Evolutionary conservation across 2,888 invertebrate species (phyloP).

Genomic region (Leistus spinibarbis): DNA sequence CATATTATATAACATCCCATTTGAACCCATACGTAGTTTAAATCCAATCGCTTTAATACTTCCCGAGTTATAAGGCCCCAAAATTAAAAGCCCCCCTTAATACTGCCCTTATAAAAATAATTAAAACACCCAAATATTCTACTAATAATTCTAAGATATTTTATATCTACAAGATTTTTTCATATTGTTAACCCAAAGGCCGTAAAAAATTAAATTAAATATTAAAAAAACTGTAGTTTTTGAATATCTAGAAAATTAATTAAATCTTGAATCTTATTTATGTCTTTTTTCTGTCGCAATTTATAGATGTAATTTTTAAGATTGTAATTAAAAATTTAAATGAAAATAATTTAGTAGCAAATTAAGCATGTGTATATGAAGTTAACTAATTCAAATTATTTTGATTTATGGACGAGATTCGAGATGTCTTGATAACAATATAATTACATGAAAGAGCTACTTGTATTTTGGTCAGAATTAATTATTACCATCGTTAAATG

Average conservation of each 20-base stretch:
- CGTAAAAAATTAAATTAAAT: too few species aligned
- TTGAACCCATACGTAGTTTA: too few species aligned
- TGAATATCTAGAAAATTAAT: neutral
- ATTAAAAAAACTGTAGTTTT: too few species aligned
- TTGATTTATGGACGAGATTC: neutral
- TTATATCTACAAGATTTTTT: too few species aligned
- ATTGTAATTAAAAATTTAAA: neutral
- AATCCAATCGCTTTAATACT: too few species aligned
- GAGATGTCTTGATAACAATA: neutral
- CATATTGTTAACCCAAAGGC: too few species aligned
- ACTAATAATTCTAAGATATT: too few species aligned
- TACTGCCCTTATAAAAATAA: too few species aligned
- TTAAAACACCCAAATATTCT: too few species aligned
- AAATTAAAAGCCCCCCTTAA: too few species aligned
- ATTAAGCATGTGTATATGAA: neutral
- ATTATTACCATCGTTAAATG: neutral
- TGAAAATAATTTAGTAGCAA: neutral
- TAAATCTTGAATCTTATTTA: neutral
- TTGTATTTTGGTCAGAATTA: neutral
- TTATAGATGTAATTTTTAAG: neutral
- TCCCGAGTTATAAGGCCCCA: too few species aligned
- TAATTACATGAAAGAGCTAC: neutral
- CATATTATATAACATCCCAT: too few species aligned
- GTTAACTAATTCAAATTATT: neutral
- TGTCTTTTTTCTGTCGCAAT: neutral